Evolutionary conservation across 2,797 vertebrate genomes (phyloP), one percentile per base, ranked within the genome.

Genomic region (Poeciliopsis turneri): DNA sequence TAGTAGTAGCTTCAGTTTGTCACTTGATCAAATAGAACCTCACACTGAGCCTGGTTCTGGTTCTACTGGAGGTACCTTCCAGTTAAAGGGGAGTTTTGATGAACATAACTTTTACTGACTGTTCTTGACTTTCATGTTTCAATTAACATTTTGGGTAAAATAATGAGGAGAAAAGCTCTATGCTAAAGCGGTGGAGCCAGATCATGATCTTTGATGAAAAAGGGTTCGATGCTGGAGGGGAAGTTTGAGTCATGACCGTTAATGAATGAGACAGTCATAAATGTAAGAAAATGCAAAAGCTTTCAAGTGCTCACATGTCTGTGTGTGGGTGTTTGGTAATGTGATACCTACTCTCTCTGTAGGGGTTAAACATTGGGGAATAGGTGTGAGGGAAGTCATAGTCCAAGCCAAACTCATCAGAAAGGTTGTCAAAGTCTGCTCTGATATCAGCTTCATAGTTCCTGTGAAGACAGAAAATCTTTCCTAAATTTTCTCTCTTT

Each of bases 321-420:
- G 47, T 45, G 15, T 16, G 25, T 57, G 25, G 36, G 5, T n/a
- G 11, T 4, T 33, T 23, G 16, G 10, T 8, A 15, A 5, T 45
- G 66, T 5, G n/a, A 57, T 33, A 96, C 97, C 84, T 94, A 99
- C 98, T 99, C 28, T 98, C 89, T 76, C 1, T 86, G 36, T 97
- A 98, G 70, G 97, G 98, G 49, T 86, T 96, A 92, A 99, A 97
- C 2, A 6, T 0, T 1, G 91, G 83, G 4, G 97, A 94, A 11
- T 75, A 75, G 18, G 89, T 88, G 77, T 85, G 94, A 23, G 88
- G 93, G 1, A 88, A 82, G 2, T 96, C 74, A 16, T 66, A 39
- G 61, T 66, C 61, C 33, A 1, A 41, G 75, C 82, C 83, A 1
- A 80, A 8, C 3, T 87, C 79, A 0, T 1, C 0, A 0, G 4